These are phyloP conservation scores for Glossosoma conforme DNA, from an alignment of 1,140 invertebrate species.

Conservation along the genomic window DNA sequence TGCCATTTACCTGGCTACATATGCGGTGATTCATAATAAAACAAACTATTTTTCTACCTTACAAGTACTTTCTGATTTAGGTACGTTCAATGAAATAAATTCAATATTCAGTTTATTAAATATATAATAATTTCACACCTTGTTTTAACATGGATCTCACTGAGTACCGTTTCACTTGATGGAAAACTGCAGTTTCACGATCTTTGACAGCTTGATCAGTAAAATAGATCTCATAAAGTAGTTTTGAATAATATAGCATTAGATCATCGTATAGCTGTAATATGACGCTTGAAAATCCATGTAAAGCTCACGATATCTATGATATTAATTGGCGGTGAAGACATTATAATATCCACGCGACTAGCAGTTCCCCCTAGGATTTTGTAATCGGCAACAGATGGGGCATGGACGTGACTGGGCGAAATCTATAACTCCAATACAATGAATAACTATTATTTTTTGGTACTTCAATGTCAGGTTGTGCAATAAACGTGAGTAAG, in stretches of 20 bases:
- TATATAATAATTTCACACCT: not conserved
- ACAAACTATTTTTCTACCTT: constrained; percentile 5
- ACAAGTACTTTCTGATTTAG: constrained; percentile 5
- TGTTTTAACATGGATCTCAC: not conserved
- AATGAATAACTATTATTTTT: not conserved
- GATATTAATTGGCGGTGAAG: not conserved
- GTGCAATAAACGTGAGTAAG: constrained; percentile 7
- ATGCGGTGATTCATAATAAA: constrained; percentile 10
- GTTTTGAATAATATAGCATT: too few relatives aligned
- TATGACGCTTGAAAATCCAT: too few relatives aligned
- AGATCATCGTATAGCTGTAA: too few relatives aligned
- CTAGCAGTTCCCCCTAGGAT: too few relatives aligned
- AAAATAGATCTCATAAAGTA: not conserved
- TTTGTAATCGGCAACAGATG: not conserved
- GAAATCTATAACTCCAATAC: not conserved
- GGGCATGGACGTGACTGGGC: too few relatives aligned
- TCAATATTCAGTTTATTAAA: not conserved
- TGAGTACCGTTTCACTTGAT: not conserved
- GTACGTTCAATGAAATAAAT: constrained; percentile 6
- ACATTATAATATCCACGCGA: not conserved
- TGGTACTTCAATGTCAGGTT: constrained; percentile 15
- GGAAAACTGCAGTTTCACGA: not conserved
- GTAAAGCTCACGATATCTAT: not conserved
- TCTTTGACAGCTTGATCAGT: not conserved
- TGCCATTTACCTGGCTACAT: constrained; percentile 13